Evolutionary conservation across 2,888 invertebrate genomes (phyloP).

Genomic region (Drosophila macrospina): DNA sequence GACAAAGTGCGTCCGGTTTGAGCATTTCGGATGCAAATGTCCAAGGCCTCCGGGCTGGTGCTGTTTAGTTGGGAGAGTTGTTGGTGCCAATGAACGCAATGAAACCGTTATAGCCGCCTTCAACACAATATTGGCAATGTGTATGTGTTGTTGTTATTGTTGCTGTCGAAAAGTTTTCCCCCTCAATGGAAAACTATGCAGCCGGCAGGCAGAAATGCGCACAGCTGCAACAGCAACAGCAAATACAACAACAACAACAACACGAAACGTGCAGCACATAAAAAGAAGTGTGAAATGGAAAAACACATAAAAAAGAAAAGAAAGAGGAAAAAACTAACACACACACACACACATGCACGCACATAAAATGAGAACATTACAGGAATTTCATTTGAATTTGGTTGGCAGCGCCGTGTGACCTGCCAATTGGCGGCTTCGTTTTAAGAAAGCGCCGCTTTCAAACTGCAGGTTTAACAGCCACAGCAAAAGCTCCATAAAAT

Average conservation of each 20-base stretch:
- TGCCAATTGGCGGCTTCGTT: constrained; percentile 23
- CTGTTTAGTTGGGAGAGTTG: constrained; percentile 20
- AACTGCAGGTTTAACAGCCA: constrained; percentile 17
- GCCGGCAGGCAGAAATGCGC: constrained; percentile 58
- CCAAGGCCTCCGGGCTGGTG: constrained; percentile 52
- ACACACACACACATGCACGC: constrained; percentile 20
- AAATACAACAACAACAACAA: constrained; percentile 48
- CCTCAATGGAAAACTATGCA: constrained; percentile 52
- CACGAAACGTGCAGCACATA: constrained; percentile 55
- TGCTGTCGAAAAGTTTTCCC: constrained; percentile 53
- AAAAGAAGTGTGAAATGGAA: constrained; percentile 75
- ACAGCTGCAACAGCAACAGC: constrained; percentile 64
- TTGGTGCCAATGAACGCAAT: constrained; percentile 61
- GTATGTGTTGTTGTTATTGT: constrained; percentile 37
- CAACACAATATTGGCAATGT: constrained; percentile 69
- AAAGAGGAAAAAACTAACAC: constrained; percentile 26
- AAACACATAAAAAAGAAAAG: constrained; percentile 61
- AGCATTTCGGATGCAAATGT: constrained; percentile 76
- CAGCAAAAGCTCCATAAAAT: constrained; percentile 2
- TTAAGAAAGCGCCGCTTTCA: constrained; percentile 41
- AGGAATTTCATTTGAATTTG: constrained; percentile 54
- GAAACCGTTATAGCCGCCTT: constrained; percentile 62
- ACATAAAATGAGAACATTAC: constrained; percentile 51
- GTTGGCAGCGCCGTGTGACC: constrained; percentile 42
- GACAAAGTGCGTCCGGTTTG: constrained; percentile 80